A percentile compares a stretch with the other conserved stretches of the same genome.
phyloP scores from a whole-genome alignment of 2,888 invertebrate genomes.

The Taenaris catops region DNA sequence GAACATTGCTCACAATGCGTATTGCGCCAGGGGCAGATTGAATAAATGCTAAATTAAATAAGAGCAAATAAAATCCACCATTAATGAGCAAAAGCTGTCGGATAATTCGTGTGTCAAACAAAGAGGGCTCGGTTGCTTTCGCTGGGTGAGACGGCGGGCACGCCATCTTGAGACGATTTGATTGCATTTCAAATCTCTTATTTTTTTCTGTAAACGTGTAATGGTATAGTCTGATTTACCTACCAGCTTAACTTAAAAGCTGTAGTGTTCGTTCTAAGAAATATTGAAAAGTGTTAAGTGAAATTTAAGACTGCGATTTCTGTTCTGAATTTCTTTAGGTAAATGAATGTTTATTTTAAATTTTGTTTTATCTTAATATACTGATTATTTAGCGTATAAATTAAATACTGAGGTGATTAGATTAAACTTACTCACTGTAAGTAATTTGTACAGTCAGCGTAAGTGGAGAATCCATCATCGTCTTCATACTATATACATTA shows the following conservation, averaged over 20 bases:
- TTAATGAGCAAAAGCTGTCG: constrained; percentile 67
- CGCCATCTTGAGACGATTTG: constrained; percentile 41
- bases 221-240: constrained; percentile 4
- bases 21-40: constrained; percentile 70
- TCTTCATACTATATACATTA: no score
- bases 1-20: constrained; percentile 46
- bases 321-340: no score
- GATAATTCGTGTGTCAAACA: constrained; percentile 62
- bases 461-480: no score
- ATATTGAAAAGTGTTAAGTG: constrained; percentile 3
- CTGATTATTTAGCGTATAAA: no score
- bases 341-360: no score
- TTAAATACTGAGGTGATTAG: no score
- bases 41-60: constrained; percentile 80
- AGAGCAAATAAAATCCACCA: constrained; percentile 73
- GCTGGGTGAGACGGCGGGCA: constrained; percentile 35
- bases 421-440: no score
- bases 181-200: constrained; percentile 46
- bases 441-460: no score
- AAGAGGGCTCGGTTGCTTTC: constrained; percentile 36
- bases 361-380: no score
- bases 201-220: constrained; percentile 25
- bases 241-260: constrained; percentile 7
- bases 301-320: constrained; percentile 8
- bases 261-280: constrained; percentile 3